Evolutionary conservation across 1,140 invertebrate genomes (phyloP), one percentile per base, ranked within the genome.

Genomic region (Tribolium madens): DNA sequence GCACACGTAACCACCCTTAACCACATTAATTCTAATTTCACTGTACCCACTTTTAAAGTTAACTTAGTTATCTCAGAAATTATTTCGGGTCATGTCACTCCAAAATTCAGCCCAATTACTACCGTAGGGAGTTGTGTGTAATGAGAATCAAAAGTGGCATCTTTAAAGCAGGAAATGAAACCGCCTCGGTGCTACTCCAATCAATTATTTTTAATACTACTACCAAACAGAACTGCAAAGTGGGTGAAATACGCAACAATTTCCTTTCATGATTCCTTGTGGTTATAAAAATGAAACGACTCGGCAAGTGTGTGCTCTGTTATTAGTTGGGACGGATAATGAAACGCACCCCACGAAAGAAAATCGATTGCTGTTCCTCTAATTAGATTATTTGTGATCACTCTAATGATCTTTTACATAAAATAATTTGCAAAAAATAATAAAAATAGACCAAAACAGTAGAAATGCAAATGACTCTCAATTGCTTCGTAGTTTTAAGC

Each of bases 81-180:
- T 64, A 64, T 64, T 64, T 64, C 57, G 57, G 57, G 57, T 64
- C 57, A 64, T 64, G 57, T 64, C 57, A 64, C 26, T 64, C 57
- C 26, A 64, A 64, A 64, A 64, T 64, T 64, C 57, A n/a, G 21
- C n/a, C 21, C 21, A 33, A 64, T 64, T 64, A n/a, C n/a, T n/a
- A 64, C 21, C 52, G 57, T 64, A 4, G 57, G 57, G 57, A 64
- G 21, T 64, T 64, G 26, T 64, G 57, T 33, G 17, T 14, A 50
- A 50, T 50, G 48, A 50, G 48, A 50, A 50, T 50, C 48, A 50
- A 50, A 50, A 50, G 48, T 50, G 12, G 48, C 15, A 7, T 50
- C 12, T 50, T 14, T 15, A 50, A 15, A 50, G 48, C 48, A 13
- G 12, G 48, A 50, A 50, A 50, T 50, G 48, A 17, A 50, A 15